phyloP scores from a whole-genome alignment of 2,888 invertebrate species.

The Therioaphis trifolii region DNA sequence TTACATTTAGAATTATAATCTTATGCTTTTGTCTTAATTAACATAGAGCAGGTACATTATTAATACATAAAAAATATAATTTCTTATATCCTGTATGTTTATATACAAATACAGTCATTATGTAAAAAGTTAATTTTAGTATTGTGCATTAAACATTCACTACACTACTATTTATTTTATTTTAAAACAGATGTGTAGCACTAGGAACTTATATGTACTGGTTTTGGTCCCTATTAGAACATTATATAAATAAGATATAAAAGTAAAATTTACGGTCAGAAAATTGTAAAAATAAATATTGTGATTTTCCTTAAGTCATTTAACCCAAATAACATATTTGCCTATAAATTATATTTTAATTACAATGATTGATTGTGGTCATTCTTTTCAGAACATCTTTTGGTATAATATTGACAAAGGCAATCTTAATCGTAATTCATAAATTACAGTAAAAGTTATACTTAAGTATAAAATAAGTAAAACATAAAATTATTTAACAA shows the following conservation, averaged over 20 bases:
- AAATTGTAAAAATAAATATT: constrained; percentile 11
- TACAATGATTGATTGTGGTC: not conserved
- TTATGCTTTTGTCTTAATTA: constrained; percentile 26
- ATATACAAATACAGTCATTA: not conserved
- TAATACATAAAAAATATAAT: constrained; percentile 38
- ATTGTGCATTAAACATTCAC: constrained; percentile 4
- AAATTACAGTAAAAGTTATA: constrained; percentile 16
- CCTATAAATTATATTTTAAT: constrained; percentile 13
- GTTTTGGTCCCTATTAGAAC: constrained; percentile 54
- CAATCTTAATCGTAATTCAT: not conserved
- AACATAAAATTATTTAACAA: constrained; percentile 56
- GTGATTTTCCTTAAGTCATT: not conserved
- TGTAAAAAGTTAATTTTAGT: not conserved
- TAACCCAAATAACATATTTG: not conserved
- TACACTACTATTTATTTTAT: constrained; percentile 18
- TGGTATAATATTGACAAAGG: constrained; percentile 22
- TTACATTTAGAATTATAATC: constrained; percentile 2
- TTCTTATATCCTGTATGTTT: constrained; percentile 27
- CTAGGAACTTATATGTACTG: constrained; percentile 60
- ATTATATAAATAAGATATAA: constrained; percentile 27
- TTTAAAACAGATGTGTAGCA: constrained; percentile 26
- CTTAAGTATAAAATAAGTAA: not conserved
- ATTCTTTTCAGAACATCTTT: constrained; percentile 17
- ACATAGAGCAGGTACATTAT: constrained; percentile 49
- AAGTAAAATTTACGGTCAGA: constrained; percentile 25